These are phyloP conservation scores for Yponomeuta cagnagella DNA, from an alignment of 2,888 invertebrate genomes.

Conservation along the genomic window DNA sequence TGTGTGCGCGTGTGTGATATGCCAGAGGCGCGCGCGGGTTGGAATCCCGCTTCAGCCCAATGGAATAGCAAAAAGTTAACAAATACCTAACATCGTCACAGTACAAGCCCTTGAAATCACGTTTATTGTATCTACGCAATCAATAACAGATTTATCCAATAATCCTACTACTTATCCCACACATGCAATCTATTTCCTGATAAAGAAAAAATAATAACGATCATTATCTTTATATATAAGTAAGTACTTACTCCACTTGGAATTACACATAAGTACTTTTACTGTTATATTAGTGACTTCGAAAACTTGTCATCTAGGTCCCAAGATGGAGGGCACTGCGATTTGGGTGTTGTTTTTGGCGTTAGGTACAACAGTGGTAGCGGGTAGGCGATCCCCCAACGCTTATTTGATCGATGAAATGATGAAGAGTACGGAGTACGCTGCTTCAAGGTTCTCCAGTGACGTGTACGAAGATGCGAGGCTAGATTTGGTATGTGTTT, in stretches of 20 bases:
- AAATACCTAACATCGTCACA: too few species aligned
- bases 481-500: constrained; percentile 43
- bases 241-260: not conserved
- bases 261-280: too few species aligned
- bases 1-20: too few species aligned
- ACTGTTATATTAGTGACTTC: not conserved
- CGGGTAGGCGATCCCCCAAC: constrained; percentile 38
- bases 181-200: not conserved
- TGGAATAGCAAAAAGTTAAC: too few species aligned
- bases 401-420: constrained; percentile 34
- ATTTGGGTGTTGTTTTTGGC: not conserved
- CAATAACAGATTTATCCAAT: not conserved
- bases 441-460: constrained; percentile 27
- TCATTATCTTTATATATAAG: too few species aligned
- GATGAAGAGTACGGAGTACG: constrained; percentile 20
- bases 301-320: not conserved
- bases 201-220: not conserved
- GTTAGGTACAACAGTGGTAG: constrained; percentile 20
- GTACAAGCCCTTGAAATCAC: too few species aligned
- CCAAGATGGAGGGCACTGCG: not conserved
- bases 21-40: too few species aligned
- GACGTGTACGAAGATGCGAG: constrained; percentile 39
- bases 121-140: too few species aligned
- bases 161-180: not conserved
- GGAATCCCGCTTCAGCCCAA: too few species aligned